These are phyloP conservation scores for Hydroisotoma schaefferi DNA, from an alignment of 2,888 invertebrate genomes.

Conservation along the genomic window DNA sequence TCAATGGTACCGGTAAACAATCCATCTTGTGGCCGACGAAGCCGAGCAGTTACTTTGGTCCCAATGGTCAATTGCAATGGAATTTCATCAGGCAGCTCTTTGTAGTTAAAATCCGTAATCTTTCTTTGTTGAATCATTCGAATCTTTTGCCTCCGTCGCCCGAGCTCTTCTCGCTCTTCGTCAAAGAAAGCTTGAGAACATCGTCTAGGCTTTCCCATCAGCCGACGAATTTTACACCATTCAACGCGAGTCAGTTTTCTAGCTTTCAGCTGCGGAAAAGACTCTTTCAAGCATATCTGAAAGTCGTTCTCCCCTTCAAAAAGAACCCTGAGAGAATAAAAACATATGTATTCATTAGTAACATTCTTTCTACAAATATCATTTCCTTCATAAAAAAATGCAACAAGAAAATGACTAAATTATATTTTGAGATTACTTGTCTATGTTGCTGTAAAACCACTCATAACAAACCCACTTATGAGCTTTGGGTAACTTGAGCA, in stretches of 20 bases:
- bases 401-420: not conserved
- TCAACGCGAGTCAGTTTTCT: constrained; percentile 79
- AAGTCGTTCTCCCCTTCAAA: constrained; percentile 97
- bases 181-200: constrained; percentile 88
- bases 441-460: constrained; percentile 99
- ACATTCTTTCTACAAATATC: too few relatives aligned
- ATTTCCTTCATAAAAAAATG: not conserved
- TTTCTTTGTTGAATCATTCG: constrained; percentile 89
- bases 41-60: constrained; percentile 85
- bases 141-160: constrained; percentile 85
- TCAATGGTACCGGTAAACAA: constrained; percentile 90
- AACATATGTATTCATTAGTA: not conserved
- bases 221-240: constrained; percentile 90
- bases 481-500: constrained; percentile 94
- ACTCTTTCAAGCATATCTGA: constrained; percentile 84
- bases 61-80: constrained; percentile 92
- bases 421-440: too few relatives aligned
- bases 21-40: constrained; percentile 91
- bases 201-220: constrained; percentile 96
- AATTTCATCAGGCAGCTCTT: constrained; percentile 90
- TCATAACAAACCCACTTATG: constrained; percentile 99
- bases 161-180: constrained; percentile 87
- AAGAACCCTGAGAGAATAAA: constrained; percentile 63
- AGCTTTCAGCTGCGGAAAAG: constrained; percentile 86
- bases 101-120: constrained; percentile 65